Evolutionary conservation across 2,797 vertebrate species (phyloP), one percentile per base, ranked within the genome.

Genomic region (Lindbergichthys nudifrons): DNA sequence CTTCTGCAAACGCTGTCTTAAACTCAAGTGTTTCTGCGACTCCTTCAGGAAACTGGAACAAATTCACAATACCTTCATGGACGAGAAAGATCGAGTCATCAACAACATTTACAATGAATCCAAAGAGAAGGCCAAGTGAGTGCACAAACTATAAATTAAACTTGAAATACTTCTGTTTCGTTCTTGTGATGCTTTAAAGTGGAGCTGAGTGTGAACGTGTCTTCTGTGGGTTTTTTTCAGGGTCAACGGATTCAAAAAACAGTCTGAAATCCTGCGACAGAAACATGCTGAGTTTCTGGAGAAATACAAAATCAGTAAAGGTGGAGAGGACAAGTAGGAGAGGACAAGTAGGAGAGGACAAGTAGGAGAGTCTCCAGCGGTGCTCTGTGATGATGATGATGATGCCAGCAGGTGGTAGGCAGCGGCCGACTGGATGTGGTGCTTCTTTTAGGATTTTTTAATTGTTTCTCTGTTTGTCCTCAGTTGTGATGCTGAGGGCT

Each of bases 61-160:
- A 77, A 41, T 96, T 26, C 96, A 97, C 86, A 94, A 59, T 4
- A 93, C 84, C 77, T 96, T 95, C 85, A 96, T 97, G 95, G 95
- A 96, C 5, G 92, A 97, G 75, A 97, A 96, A 81, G 96, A 97
- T 63, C 75, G 90, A 62, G 62, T 84, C 72, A 96, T 98, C 77
- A 94, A 88, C 3, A 87, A 95, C 76, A 95, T 97, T 77, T 97
- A 97, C 87, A 96, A 96, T 0, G 93, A 96, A 12, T 93, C 92
- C 39, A 96, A 96, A 90, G 95, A 96, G 58, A 90, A 91, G 71
- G 96, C 96, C 79, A 96, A 94, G 97, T 98, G 77, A 89, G 91
- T 51, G 41, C 52, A 43, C 13, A 0, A 23, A 30, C 18, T 36
- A 36, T 36, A 9, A 9, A 36, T 36, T 36, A 1, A 36, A 6